These are phyloP conservation scores for Epizoanthus illoricatus DNA, from an alignment of 92 coral and sea anemone species.

Conservation along the genomic window DNA sequence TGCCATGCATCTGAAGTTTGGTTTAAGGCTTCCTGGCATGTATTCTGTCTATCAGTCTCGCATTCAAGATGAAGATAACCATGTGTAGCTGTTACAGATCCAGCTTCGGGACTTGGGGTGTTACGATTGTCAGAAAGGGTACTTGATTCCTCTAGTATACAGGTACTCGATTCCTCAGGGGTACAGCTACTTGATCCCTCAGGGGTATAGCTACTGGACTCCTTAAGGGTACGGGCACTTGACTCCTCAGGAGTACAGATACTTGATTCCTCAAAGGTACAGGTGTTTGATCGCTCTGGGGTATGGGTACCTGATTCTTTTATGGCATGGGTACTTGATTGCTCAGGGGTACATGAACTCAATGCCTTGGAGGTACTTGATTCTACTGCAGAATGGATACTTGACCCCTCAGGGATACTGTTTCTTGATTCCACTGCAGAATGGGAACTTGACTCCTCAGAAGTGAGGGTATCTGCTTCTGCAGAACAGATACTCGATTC, in stretches of 20 bases:
- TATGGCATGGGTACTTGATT: too few relatives aligned
- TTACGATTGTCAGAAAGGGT: background rate
- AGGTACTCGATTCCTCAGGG: too few relatives aligned
- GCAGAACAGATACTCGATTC: too few relatives aligned
- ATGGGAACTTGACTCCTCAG: too few relatives aligned
- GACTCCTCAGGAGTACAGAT: conserved; percentile 8
- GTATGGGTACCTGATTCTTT: too few relatives aligned
- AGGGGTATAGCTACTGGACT: too few relatives aligned
- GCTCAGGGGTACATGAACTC: background rate
- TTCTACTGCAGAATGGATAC: too few relatives aligned
- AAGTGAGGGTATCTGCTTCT: too few relatives aligned
- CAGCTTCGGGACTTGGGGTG: background rate
- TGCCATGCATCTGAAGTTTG: background rate
- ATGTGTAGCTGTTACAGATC: background rate
- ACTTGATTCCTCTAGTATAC: background rate
- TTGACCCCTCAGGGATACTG: too few relatives aligned
- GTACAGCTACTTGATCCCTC: too few relatives aligned
- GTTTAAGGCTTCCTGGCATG: background rate
- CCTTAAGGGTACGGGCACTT: background rate
- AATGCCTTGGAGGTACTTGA: background rate
- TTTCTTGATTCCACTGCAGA: too few relatives aligned
- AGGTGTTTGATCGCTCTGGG: too few relatives aligned
- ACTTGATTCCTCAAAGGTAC: conserved; percentile 1
- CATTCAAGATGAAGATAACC: background rate
- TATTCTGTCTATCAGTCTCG: background rate